These are phyloP conservation scores for Pygoscelis adeliae DNA, from an alignment of 2,113 vertebrate species.

Conservation along the genomic window DNA sequence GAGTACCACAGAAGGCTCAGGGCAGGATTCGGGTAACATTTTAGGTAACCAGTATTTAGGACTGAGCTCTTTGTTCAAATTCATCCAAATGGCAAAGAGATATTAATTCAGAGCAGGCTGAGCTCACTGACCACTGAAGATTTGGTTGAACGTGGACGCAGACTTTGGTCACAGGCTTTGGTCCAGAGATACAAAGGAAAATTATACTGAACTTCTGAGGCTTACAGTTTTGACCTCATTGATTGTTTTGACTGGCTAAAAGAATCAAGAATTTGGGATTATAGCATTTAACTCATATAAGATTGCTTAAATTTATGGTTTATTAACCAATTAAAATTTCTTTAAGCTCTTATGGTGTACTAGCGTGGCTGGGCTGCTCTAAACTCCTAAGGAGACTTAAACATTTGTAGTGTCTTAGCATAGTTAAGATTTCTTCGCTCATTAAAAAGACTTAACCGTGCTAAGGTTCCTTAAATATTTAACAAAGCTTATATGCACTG, in stretches of 20 bases:
- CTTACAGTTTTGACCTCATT: not conserved
- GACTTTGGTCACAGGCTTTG: not conserved
- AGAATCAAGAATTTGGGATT: constrained; percentile 6
- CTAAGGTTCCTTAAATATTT: not conserved
- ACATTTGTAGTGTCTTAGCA: not conserved
- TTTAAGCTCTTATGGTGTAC: not conserved
- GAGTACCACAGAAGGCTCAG: not conserved
- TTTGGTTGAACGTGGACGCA: not conserved
- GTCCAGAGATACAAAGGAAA: not conserved
- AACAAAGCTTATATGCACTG: not conserved
- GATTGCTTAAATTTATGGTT: not conserved
- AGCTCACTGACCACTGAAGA: not conserved
- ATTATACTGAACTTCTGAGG: not conserved
- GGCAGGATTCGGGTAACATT: not conserved
- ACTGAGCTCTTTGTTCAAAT: not conserved
- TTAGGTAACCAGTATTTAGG: not conserved
- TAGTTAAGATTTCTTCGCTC: constrained; percentile 23
- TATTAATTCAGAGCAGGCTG: not conserved
- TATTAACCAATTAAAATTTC: constrained; percentile 35
- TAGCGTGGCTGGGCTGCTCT: not conserved
- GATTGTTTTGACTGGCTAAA: constrained; percentile 23
- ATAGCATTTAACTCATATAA: not conserved
- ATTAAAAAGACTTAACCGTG: not conserved
- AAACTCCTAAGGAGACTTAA: not conserved
- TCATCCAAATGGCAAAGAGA: not conserved